Conservation (phyloP, 1,140 invertebrate species). For the Chrysoperla carnea region DNA sequence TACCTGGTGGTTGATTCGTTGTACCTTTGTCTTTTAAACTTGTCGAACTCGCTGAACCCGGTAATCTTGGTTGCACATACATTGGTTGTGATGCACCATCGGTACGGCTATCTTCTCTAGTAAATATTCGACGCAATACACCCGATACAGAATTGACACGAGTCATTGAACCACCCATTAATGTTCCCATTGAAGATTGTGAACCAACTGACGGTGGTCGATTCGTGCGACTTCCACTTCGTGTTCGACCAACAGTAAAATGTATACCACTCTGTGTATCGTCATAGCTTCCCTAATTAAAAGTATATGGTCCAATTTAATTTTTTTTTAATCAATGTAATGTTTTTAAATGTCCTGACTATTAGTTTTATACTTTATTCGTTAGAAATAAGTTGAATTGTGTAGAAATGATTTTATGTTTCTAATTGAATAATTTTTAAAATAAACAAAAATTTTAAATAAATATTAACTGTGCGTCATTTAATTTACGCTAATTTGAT, state of each 20-base stretch:
- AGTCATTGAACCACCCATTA: conserved; percentile 38
- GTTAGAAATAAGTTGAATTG: no score
- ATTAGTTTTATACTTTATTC: no score
- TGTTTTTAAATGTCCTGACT: no score
- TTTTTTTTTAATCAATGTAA: not conserved
- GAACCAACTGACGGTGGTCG: conserved; percentile 23
- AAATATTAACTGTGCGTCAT: no score
- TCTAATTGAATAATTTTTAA: no score
- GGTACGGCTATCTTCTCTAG: conserved; percentile 39
- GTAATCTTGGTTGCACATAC: conserved; percentile 11
- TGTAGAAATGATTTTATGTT: no score
- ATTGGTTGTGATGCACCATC: conserved; percentile 8
- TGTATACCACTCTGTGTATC: conserved; percentile 50
- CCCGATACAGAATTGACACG: conserved; percentile 54
- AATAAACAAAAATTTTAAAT: no score
- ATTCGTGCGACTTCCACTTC: conserved; percentile 4
- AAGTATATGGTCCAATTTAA: not conserved
- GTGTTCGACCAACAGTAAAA: conserved; percentile 39
- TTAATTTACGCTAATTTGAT: no score
- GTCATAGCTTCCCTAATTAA: conserved; percentile 29
- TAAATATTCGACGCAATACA: conserved; percentile 55
- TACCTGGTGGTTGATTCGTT: conserved; percentile 23
- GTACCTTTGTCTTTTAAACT: conserved; percentile 17
- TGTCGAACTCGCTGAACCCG: conserved; percentile 17
- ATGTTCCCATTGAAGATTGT: conserved; percentile 22